Evolutionary conservation across 1,140 invertebrate species (phyloP), one percentile per base, ranked within the genome.

Genomic region (Lutraria rhynchaena): DNA sequence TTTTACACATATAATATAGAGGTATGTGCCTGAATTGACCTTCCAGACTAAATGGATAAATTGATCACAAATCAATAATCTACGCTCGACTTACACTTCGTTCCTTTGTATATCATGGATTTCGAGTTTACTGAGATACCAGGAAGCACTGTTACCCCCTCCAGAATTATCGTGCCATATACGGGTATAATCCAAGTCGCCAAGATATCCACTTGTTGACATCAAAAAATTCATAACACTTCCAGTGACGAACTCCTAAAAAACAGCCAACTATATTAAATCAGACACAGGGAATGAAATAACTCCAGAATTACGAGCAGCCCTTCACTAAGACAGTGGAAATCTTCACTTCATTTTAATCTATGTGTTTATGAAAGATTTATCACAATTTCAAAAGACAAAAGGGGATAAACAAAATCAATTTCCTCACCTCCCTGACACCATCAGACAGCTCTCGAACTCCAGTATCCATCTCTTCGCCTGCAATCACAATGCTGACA

Each of bases 91-190:
- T 83, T 82, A 85, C 82, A 58, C 71, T 73, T 93, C 87, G 9
- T 90, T 88, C 0, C 90, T 93, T 83, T 94, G 93, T 17, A 94
- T 71, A 80, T 94, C 93, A 29, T 89, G 86, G 9, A 94, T 84
- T 13, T 93, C 86, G 17, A 94, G 88, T 69, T 89, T 90, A 63
- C 91, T 91, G 35, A 93, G 88, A 71, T 88, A 93, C 93, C 93
- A 94, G 0, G 93, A 93, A 19, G 91, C 91, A 27, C 87, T 81
- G 22, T 89, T 85, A 0, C 92, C 92, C 33, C 87, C 83, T 11
- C 93, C 93, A 24, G 89, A 90, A 76, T 93, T 93, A 83, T 94
- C 93, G 76, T 94, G 93, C 94, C 93, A 94, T 5, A 94, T 89
- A 17, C 93, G 83, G 17, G 93, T 83, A 86, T 91, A 93, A 29